Percentiles rank a stretch among this genome's conserved stretches.
phyloP scores from a whole-genome alignment of 2,888 invertebrate species.

The Dichetophora obliterata region DNA sequence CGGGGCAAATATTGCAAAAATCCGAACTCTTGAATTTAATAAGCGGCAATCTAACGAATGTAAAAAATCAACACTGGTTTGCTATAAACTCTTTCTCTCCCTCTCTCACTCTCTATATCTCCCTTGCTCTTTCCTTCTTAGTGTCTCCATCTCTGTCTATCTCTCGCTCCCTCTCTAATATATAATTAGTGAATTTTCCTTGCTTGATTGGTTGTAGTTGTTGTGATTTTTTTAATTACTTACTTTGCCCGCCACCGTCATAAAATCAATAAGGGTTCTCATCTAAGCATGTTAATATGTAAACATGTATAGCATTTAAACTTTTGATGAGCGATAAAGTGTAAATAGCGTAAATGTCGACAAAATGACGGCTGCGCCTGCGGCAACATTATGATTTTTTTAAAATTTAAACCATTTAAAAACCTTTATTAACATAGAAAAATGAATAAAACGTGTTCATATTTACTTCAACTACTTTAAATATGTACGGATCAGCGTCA shows the following conservation, averaged over 20 bases:
- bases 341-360: too few relatives aligned
- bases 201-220: neutral
- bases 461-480: too few relatives aligned
- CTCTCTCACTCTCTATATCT: neutral
- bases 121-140: constrained; percentile 2
- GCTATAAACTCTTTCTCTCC: constrained; percentile 46
- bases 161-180: constrained; percentile 14
- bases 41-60: constrained; percentile 62
- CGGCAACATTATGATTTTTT: too few relatives aligned
- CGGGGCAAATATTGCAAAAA: constrained; percentile 50
- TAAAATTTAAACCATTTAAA: too few relatives aligned
- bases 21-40: constrained; percentile 55
- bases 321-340: too few relatives aligned
- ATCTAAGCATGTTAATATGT: too few relatives aligned
- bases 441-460: too few relatives aligned
- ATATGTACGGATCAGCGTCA: too few relatives aligned
- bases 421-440: too few relatives aligned
- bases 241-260: neutral
- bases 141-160: neutral
- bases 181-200: neutral
- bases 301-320: too few relatives aligned
- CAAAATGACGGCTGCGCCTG: too few relatives aligned
- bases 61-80: constrained; percentile 59
- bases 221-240: neutral
- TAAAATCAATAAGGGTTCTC: too few relatives aligned